Base-by-base conservation (phyloP, 1,140 invertebrate genomes). In the Caenorhabditis latens region DNA sequence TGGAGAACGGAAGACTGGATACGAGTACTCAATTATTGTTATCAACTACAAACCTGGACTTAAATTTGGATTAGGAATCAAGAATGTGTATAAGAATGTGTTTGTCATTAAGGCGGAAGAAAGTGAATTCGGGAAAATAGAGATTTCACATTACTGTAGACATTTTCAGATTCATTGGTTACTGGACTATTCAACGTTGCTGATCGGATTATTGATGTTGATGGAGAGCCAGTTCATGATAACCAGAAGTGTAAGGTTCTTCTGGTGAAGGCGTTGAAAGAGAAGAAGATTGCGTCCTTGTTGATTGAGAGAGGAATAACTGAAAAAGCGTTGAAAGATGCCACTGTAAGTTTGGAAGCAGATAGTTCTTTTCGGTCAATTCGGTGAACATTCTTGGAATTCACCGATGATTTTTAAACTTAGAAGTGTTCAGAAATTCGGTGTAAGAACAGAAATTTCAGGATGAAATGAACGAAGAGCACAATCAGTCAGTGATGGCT, bases 291-390 rank as follows among this genome's bases (percentile, higher is more conserved):
- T 8, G 19, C 11, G 4, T 50, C 71, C 4, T 79, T 79, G 46
- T 79, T 79, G 71, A 79, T 79, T 32, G 71, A 79, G 42, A 42
- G 71, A 79, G 71, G 71, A 79, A 50, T 79, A 19, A 79, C 71
- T 79, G 71, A 79, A 14, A 79, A 24, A 6, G 46, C 71, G 11
- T 14, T 79, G 46, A 79, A 79, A n/a, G 71, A 79, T 50, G 71
- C 71, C 5, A 79, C 71, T 8, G 71, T 79, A 8, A 71, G 65
- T 43, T 46, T 4, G 9, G 21, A 63, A 63, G 21, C 6, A 32
- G 32, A 2, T 32, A 32, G 32, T 32, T 32, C 32, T 32, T 32
- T 32, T 32, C n/a, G n/a, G n/a, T n/a, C n/a, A n/a, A n/a, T n/a
- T n/a, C n/a, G n/a, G n/a, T n/a, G n/a, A n/a, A n/a, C n/a, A n/a